Percentiles rank a stretch among this genome's conserved stretches.
Evolutionary conservation across 2,113 vertebrate genomes (phyloP).

Genomic region (Istiophorus platypterus): DNA sequence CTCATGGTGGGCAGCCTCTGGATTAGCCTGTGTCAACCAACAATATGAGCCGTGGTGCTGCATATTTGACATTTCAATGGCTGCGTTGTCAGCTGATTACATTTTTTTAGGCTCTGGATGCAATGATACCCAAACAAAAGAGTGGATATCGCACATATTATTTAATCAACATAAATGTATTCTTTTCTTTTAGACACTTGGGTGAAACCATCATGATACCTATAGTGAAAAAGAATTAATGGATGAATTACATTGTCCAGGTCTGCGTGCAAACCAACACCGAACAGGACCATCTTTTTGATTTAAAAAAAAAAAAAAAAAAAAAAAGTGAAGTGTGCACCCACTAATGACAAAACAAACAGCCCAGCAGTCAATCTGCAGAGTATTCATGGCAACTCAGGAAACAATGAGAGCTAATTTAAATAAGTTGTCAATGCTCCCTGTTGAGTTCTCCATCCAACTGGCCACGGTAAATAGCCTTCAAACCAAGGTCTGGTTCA

Average conservation of each 20-base stretch:
- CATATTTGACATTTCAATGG: conserved; percentile 60
- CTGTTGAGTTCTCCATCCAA: conserved; percentile 51
- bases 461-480: conserved; percentile 59
- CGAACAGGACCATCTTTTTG: conserved; percentile 14
- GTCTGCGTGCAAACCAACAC: conserved; percentile 2
- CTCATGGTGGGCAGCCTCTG: conserved; percentile 72
- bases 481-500: conserved; percentile 61
- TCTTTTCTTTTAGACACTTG: neutral
- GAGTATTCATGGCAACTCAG: conserved; percentile 56
- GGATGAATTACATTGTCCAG: neutral
- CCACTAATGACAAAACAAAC: conserved; percentile 52
- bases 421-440: conserved; percentile 54
- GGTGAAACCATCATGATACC: conserved; percentile 11
- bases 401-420: conserved; percentile 62
- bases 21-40: conserved; percentile 71
- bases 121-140: conserved; percentile 8
- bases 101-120: conserved; percentile 22
- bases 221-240: neutral
- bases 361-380: conserved; percentile 34
- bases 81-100: conserved; percentile 44
- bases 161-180: neutral
- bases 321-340: conserved; percentile 26
- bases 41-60: conserved; percentile 51
- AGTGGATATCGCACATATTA: neutral
- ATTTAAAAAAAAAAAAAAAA: no score